These are phyloP conservation scores for Callipepla squamata DNA, from an alignment of 2,113 vertebrate species.

Conservation along the genomic window DNA sequence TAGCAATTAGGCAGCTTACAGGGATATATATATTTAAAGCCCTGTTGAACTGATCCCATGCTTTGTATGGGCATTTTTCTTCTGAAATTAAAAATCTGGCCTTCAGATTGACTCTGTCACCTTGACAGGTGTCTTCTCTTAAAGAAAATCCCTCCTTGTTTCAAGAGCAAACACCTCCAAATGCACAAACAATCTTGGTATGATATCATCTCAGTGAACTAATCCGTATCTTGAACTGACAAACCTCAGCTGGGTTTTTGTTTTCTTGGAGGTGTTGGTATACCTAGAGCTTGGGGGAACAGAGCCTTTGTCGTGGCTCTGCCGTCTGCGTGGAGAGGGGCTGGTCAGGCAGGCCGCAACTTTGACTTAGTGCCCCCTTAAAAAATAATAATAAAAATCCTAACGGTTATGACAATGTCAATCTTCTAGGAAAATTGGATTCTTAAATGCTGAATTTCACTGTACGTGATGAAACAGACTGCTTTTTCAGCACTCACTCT, in stretches of 20 bases:
- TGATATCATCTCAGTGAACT: neutral
- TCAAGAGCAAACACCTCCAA: neutral
- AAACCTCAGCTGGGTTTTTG: neutral
- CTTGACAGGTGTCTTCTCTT: neutral
- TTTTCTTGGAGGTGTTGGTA: neutral
- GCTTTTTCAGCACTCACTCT: neutral
- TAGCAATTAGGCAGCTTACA: neutral
- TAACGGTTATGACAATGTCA: neutral
- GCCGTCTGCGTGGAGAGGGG: fast-evolving
- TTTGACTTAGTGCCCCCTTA: neutral
- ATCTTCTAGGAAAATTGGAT: neutral
- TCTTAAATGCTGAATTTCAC: neutral
- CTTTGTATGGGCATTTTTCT: neutral
- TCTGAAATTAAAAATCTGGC: neutral
- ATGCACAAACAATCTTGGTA: neutral
- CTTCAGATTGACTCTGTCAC: neutral
- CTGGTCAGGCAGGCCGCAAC: neutral
- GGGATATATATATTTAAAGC: constrained; percentile 3
- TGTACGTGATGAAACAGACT: neutral
- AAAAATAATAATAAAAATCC: neutral
- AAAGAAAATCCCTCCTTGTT: neutral
- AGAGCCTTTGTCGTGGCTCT: neutral
- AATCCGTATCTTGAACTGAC: neutral
- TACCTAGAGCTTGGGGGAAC: neutral
- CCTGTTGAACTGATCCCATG: neutral